Conservation (phyloP, 1,140 invertebrate genomes). For the Yoshiicerus persimilis region DNA sequence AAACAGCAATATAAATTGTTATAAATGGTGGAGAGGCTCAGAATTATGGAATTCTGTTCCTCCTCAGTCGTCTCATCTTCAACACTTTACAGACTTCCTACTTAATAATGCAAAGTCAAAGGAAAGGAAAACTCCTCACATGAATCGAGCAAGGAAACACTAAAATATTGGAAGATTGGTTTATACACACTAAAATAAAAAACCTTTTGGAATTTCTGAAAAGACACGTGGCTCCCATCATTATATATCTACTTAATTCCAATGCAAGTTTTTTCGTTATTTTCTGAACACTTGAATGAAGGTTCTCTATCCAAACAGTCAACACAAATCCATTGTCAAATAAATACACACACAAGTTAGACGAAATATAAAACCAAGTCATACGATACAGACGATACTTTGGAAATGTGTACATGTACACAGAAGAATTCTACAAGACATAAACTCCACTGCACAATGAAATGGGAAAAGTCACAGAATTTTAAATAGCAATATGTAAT, state of each 20-base stretch:
- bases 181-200: background rate
- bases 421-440: background rate
- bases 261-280: background rate
- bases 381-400: background rate
- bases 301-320: background rate
- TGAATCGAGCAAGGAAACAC: background rate
- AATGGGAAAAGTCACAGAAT: background rate
- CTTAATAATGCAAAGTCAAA: background rate
- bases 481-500: background rate
- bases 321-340: background rate
- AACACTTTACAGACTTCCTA: background rate
- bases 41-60: background rate
- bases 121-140: background rate
- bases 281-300: background rate
- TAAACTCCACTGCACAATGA: background rate
- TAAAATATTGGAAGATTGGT: background rate
- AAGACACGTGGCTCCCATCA: background rate
- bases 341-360: background rate
- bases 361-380: background rate
- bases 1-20: background rate
- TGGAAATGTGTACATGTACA: background rate
- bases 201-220: background rate
- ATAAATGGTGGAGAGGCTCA: background rate
- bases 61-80: background rate
- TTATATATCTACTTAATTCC: no score